These are phyloP conservation scores for Dicycla oo DNA, from an alignment of 2,888 invertebrate genomes.

Conservation along the genomic window DNA sequence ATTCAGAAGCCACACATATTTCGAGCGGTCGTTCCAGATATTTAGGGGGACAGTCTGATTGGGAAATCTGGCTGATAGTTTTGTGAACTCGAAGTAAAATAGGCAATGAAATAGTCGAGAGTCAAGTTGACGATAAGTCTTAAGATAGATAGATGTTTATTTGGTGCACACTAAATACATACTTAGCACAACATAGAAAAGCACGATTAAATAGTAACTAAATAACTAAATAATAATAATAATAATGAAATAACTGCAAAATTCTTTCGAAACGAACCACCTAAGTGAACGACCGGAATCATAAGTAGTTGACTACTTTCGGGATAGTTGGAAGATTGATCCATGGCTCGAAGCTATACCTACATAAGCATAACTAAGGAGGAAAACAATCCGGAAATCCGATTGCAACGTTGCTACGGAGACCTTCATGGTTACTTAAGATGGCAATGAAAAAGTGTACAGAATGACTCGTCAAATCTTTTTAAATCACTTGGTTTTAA, in stretches of 20 bases:
- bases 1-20: neutral
- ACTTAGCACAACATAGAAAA: too few species aligned
- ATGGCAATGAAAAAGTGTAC: slow-evolving; percentile 22
- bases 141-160: too few species aligned
- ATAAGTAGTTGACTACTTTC: neutral
- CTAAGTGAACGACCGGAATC: neutral
- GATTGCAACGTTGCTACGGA: neutral
- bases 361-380: too few species aligned
- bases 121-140: neutral
- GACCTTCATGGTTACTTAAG: neutral
- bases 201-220: too few species aligned
- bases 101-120: neutral
- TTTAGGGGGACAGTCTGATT: too few species aligned
- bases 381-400: too few species aligned
- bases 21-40: neutral
- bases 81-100: neutral
- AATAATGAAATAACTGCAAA: neutral
- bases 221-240: too few species aligned
- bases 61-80: neutral
- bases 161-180: too few species aligned
- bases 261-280: neutral
- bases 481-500: too few species aligned
- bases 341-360: neutral
- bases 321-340: neutral
- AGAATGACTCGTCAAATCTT: slow-evolving; percentile 29